Evolutionary conservation across 2,113 vertebrate genomes (phyloP), one percentile per base, ranked within the genome.

Genomic region (Nanger granti): DNA sequence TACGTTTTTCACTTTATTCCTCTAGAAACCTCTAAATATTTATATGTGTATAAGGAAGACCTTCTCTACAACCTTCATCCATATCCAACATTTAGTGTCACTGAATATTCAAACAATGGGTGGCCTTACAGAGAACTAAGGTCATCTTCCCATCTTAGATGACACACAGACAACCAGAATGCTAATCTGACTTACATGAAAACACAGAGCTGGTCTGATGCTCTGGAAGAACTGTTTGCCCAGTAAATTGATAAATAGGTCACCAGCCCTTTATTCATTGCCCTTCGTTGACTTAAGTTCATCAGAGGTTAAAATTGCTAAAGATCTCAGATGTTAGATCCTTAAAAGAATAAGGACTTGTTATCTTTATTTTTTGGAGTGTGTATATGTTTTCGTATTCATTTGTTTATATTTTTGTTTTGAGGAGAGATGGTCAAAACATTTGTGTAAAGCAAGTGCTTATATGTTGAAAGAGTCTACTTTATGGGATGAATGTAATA

Each of bases 21-120:
- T 82, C 59, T 83, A 82, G 29, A 79, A 89, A n/a, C 14, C 7
- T 54, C 41, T 87, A 44, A 89, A 82, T 47, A 92, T 84, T 93
- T 93, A 37, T 52, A 66, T 57, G 84, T 69, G 12, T 79, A 12
- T 49, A 54, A 69, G 47, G 41, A 86, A 86, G 10, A 55, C 3
- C 2, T 83, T 76, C 80, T 7, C 41, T 97, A 91, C 31, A 60
- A 47, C 8, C 3, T 44, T 69, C 24, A 93, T n/a, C 22, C 88
- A 52, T 91, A 64, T 55, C n/a, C 83, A 57, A 41, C 54, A 59
- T 47, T 91, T 89, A 85, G 15, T 3, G 24, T 85, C 24, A 59
- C 11, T 86, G 28, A 88, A 18, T 83, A 66, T 83, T 52, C 64
- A 87, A 87, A 31, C 17, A 64, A 3, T n/a, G 54, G 69, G 20